Conservation (phyloP, 2,113 vertebrate genomes). For the Larimichthys crocea region DNA sequence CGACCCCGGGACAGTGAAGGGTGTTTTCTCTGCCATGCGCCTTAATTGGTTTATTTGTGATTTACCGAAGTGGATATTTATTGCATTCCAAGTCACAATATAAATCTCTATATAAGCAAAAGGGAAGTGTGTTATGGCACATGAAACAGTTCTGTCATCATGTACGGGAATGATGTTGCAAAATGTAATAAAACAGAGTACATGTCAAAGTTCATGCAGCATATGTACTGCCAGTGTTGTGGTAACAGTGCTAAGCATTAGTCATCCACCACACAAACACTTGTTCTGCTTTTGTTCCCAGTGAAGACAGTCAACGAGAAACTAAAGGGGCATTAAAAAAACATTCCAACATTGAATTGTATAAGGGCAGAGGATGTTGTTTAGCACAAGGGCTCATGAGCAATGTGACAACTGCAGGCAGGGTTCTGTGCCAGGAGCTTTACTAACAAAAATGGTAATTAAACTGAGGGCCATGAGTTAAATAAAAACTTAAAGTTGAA, state of each 20-base stretch:
- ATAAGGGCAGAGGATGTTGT: background rate
- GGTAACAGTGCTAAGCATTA: background rate
- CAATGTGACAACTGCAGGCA: background rate
- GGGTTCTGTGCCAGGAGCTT: background rate
- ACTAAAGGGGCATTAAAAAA: background rate
- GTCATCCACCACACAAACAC: background rate
- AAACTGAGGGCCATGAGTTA: background rate
- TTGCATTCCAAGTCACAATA: constrained; percentile 15
- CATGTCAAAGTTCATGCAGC: constrained; percentile 9
- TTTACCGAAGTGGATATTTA: constrained; percentile 64
- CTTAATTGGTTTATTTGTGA: constrained; percentile 70
- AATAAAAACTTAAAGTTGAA: background rate
- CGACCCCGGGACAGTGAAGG: constrained; percentile 4
- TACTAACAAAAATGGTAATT: background rate
- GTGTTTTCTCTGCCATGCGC: constrained; percentile 47
- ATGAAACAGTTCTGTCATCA: constrained; percentile 28
- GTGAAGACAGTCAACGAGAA: background rate
- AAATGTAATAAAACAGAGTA: constrained; percentile 32
- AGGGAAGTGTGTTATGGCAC: constrained; percentile 32
- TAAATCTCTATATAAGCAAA: constrained; percentile 34
- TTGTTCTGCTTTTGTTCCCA: background rate
- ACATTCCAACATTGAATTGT: background rate
- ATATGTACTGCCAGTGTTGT: constrained; percentile 1
- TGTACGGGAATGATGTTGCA: constrained; percentile 25
- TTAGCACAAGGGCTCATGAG: background rate